Conservation (phyloP, 2,113 vertebrate genomes). For the Rutilus rutilus region DNA sequence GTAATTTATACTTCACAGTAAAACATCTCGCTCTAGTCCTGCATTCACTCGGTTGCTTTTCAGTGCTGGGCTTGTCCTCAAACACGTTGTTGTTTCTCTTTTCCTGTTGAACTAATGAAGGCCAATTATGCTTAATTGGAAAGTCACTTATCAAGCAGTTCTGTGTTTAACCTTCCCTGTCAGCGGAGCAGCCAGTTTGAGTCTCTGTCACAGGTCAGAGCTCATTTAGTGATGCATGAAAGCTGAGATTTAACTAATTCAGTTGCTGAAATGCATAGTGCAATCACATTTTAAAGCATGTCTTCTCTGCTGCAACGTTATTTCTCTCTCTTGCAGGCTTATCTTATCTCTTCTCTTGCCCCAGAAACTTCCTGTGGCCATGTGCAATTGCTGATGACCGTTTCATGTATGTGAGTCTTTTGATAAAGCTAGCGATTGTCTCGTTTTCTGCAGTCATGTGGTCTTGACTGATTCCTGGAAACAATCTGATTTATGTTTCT, state of each 20-base stretch:
- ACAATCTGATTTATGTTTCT: neutral
- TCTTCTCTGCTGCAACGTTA: neutral
- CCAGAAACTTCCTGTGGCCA: neutral
- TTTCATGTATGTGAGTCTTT: constrained; percentile 6
- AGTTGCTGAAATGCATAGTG: neutral
- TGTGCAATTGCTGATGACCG: neutral
- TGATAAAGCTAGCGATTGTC: constrained; percentile 13
- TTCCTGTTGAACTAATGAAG: constrained; percentile 33
- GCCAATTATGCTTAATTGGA: constrained; percentile 24
- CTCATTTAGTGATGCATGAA: neutral
- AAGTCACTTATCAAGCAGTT: constrained; percentile 37
- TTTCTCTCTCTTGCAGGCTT: neutral
- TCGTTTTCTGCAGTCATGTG: neutral
- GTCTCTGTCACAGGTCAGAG: neutral
- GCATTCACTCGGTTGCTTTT: neutral
- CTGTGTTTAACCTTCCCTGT: constrained; percentile 37
- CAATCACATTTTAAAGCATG: neutral
- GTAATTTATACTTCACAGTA: no score
- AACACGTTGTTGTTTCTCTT: constrained; percentile 5
- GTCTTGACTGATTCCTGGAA: neutral
- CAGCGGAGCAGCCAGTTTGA: constrained; percentile 12
- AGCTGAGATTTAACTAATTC: neutral
- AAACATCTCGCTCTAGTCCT: no score
- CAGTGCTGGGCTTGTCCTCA: neutral
- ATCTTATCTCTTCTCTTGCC: constrained; percentile 17